Base-by-base conservation (phyloP, 2,888 invertebrate genomes). In the Caenorhabditis afra region DNA sequence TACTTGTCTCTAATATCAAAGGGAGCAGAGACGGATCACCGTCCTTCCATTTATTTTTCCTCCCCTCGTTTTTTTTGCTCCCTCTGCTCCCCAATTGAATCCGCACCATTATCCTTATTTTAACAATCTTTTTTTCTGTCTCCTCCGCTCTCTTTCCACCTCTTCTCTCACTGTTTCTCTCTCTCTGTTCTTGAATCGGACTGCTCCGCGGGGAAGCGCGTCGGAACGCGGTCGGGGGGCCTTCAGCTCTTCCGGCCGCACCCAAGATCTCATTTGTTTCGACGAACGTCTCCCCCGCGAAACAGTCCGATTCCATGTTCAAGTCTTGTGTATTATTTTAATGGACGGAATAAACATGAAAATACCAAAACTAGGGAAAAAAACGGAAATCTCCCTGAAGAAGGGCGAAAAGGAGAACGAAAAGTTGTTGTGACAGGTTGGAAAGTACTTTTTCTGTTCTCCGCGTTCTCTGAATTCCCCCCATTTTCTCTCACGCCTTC, bases 281-380 rank as follows among this genome's bases (percentile, higher is more conserved):
- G 37, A 37, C 37, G n/a, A 29, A 29, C 3, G 29, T 29, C 11
- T 11, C n/a, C 39, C 37, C 4, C 22, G 2, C 11, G 20, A 50
- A n/a, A 20, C 22, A 22, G 62, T 62, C 35, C 59, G 53, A 39
- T 61, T 59, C 52, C 45, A 52, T 49, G 47, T 29, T 47, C 29
- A 59, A 71, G 47, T 68, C 44, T 70, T 61, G 65, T 77, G 77
- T 77, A 65, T 58, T 73, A 58, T 61, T 50, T 55, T 68, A 67
- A 79, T 64, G 79, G 73, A 73, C 67, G 67, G 73, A 79, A 79
- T 79, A 73, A 79, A 79, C 37, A 37, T 71, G 61, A 73, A 73
- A 78, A 59, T 18, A 20, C 16, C 57, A 41, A 55, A 52, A 53
- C 29, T 39, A 1, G 10, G 1, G 16, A 35, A 29, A 5, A 20